Evolutionary conservation across 2,797 vertebrate genomes (phyloP), one percentile per base, ranked within the genome.

Genomic region (Hippoglossus hippoglossus): DNA sequence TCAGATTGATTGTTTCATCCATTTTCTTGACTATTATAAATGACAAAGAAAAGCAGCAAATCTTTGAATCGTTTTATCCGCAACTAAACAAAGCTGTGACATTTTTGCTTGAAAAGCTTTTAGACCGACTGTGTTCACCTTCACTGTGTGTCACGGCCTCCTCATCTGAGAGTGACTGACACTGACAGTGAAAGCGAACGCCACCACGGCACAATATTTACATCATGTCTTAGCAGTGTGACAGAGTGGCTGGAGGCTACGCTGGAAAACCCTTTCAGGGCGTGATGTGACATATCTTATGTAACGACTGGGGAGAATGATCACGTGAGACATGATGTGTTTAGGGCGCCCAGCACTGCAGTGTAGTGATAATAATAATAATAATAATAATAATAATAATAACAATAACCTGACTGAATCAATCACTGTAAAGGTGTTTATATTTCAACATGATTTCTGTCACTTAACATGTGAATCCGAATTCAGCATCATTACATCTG

Each of bases 161-260:
- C 52, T 78, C 47, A 10, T 71, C 64, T 87, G 79, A 81, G 67
- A 79, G 67, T 81, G 82, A 86, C 62, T 85, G 87, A 83, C 88
- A 75, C 71, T 83, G 85, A 90, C 82, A 78, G 41, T 55, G 39
- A 13, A 21, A 68, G 82, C 53, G n/a, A 73, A 80, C 59, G 75
- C 70, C 87, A 74, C 55, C 66, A 26, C 66, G 22, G 81, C 24
- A 11, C 74, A 77, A 70, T 84, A 72, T 88, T 89, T 76, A 82
- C 84, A 52, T 59, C 5, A 24, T 66, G 67, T 70, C 72, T 74
- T 46, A 60, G 50, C 70, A 50, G 73, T 63, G 63, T 78, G 82
- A 78, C 77, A 56, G 55, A 47, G 55, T 28, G 44, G 63, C 55
- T 79, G 5, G 52, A 76, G 68, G 75, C 80, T 5, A 47, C 28